These are phyloP conservation scores for Hemicordylus capensis DNA, from an alignment of 2,113 vertebrate genomes.

Conservation along the genomic window DNA sequence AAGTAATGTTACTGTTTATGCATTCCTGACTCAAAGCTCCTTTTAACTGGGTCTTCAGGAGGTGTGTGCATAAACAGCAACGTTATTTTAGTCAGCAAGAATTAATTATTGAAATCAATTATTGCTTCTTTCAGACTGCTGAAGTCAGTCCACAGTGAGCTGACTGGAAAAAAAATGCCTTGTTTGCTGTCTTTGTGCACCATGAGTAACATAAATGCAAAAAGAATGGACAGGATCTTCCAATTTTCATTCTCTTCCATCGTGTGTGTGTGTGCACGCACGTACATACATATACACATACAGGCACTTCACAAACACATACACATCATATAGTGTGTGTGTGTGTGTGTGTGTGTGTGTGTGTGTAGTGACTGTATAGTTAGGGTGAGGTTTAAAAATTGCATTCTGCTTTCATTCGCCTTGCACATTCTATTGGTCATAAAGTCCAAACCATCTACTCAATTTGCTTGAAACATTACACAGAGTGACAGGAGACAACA, in stretches of 20 bases:
- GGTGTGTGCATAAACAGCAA: constrained; percentile 58
- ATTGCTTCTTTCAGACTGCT: constrained; percentile 68
- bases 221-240: constrained; percentile 41
- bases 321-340: too few species aligned
- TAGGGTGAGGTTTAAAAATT: too few species aligned
- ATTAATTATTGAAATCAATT: constrained; percentile 83
- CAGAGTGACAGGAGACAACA: too few species aligned
- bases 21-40: constrained; percentile 70
- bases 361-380: too few species aligned
- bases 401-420: too few species aligned
- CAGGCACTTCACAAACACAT: too few species aligned
- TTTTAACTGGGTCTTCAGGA: constrained; percentile 68
- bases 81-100: constrained; percentile 69
- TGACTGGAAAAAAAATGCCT: constrained; percentile 60
- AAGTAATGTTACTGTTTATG: constrained; percentile 76
- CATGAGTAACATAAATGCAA: constrained; percentile 61
- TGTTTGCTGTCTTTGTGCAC: constrained; percentile 62
- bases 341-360: too few species aligned
- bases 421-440: too few species aligned
- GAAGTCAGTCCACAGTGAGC: constrained; percentile 57
- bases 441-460: too few species aligned
- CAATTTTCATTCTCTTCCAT: constrained; percentile 17
- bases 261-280: too few species aligned
- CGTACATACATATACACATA: too few species aligned
- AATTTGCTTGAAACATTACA: too few species aligned